A percentile compares a stretch with the other conserved stretches of the same genome.
phyloP scores from a whole-genome alignment of 2,888 invertebrate genomes.

The Agrotis segetum region DNA sequence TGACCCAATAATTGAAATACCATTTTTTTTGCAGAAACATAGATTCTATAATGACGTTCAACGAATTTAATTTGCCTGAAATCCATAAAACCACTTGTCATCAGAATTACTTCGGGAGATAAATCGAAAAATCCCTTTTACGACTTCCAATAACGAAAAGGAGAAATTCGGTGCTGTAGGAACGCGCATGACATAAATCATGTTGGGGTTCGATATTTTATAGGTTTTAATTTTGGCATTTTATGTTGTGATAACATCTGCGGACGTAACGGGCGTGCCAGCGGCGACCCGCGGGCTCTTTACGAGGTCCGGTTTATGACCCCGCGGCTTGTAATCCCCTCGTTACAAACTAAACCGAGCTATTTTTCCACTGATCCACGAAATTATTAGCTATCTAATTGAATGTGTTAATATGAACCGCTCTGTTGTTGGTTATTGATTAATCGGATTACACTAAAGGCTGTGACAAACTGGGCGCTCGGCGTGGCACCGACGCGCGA shows the following conservation, averaged over 20 bases:
- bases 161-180: slow-evolving; percentile 75
- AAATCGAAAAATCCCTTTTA: slow-evolving; percentile 73
- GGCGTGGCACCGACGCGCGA: too few species aligned
- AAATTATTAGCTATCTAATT: slow-evolving; percentile 50
- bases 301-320: slow-evolving; percentile 81
- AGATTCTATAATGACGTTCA: slow-evolving; percentile 42
- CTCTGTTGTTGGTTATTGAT: slow-evolving; percentile 33
- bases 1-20: neutral
- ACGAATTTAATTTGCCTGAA: slow-evolving; percentile 57
- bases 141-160: slow-evolving; percentile 75
- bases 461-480: too few species aligned
- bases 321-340: slow-evolving; percentile 44
- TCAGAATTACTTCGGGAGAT: slow-evolving; percentile 60
- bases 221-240: slow-evolving; percentile 86
- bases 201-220: slow-evolving; percentile 83
- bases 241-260: slow-evolving; percentile 89
- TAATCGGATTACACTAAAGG: slow-evolving; percentile 23
- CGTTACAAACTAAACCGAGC: slow-evolving; percentile 68
- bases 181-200: slow-evolving; percentile 81
- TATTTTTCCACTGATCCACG: slow-evolving; percentile 63
- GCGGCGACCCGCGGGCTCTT: slow-evolving; percentile 69
- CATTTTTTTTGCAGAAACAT: slow-evolving; percentile 7
- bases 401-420: slow-evolving; percentile 39
- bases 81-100: slow-evolving; percentile 61
- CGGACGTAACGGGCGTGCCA: slow-evolving; percentile 77